Evolutionary conservation across 2,113 vertebrate genomes (phyloP).

Genomic region (Mustelus asterias): DNA sequence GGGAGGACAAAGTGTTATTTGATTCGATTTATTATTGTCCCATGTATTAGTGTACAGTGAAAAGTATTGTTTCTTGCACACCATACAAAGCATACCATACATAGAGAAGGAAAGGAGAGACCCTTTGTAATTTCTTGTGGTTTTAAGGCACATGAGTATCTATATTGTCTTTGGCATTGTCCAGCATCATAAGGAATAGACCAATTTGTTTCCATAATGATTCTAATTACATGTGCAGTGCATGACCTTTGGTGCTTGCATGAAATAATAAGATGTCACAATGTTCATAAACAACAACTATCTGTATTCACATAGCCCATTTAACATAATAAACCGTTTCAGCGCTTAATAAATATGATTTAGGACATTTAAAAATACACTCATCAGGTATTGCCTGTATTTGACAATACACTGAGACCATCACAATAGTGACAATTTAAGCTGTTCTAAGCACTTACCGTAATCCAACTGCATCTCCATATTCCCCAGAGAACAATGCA

Average conservation of each 20-base stretch:
- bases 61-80: too few relatives aligned
- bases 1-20: too few relatives aligned
- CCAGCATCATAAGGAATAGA: neutral
- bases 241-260: neutral
- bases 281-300: neutral
- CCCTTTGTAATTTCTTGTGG: too few relatives aligned
- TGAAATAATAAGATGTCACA: neutral
- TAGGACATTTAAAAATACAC: neutral
- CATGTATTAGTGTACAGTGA: too few relatives aligned
- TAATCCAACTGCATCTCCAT: neutral
- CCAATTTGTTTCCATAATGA: neutral
- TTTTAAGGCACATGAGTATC: neutral
- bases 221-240: neutral
- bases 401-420: neutral
- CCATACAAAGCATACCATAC: too few relatives aligned
- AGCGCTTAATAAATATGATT: neutral
- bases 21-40: too few relatives aligned
- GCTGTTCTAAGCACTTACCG: neutral
- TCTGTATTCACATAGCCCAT: too few relatives aligned
- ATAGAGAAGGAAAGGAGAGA: too few relatives aligned
- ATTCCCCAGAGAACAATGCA: neutral
- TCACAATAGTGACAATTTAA: neutral
- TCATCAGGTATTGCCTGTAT: neutral
- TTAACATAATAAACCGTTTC: too few relatives aligned
- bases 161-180: neutral